Evolutionary conservation across 1,140 invertebrate species (phyloP), one percentile per base, ranked within the genome.

Genomic region (Drosophila azteca): DNA sequence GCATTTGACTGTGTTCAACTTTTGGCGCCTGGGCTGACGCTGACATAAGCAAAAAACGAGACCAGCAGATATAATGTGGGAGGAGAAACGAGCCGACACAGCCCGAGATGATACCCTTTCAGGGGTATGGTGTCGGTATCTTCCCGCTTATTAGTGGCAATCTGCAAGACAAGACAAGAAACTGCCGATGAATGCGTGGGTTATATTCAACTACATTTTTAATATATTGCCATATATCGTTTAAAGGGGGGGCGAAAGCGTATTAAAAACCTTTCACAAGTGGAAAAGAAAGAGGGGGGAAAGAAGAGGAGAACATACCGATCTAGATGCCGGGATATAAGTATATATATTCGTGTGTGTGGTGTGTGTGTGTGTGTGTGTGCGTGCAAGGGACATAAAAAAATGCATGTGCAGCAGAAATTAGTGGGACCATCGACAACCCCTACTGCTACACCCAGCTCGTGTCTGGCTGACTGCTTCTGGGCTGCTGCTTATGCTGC

Each of bases 321-420:
- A 63, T 35, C 8, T 35, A 35, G 9, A 35, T 35, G 31, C 9
- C 31, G 8, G 9, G 31, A 35, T 11, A 35, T 0, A 35, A 35
- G 31, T 35, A 39, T 13, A 39, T 13, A 13, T 39, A 35, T 41
- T 13, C 9, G n/a, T 6, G 15, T 48, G 35, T 52, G 73, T 41
- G 31, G 2, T 20, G 17, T 52, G 55, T 31, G 51, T 62, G 48
- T 45, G 43, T 7, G 35, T 15, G 39, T 49, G 44, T 66, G 44
- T 31, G 54, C 49, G 64, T 20, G 51, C 20, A 20, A 39, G 50
- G 35, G 35, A 39, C 35, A 58, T 48, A 72, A 61, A 80, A 83
- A 85, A 77, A 46, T 87, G 82, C 82, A 87, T 75, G 74, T 87
- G 82, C 82, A 78, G 82, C 82, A 85, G 62, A 85, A 85, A 85